Base-by-base conservation (phyloP, 2,797 vertebrate species). In the Ceyx erithaca region DNA sequence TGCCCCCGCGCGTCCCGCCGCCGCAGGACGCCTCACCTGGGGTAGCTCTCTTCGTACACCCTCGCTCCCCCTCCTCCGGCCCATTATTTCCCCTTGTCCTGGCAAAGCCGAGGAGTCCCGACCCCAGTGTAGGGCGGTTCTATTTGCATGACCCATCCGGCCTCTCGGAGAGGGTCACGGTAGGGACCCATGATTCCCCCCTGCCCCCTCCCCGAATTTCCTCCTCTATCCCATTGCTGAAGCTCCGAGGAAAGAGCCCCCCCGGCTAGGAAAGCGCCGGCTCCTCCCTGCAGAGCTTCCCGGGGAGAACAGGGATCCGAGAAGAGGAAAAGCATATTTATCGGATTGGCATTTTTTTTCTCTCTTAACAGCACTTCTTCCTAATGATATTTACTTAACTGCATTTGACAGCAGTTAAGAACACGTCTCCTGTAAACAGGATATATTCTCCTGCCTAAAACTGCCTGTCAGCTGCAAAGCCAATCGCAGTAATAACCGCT, bases 401-500 rank as follows among this genome's bases (percentile, higher is more conserved):
- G 96, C 96, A 97, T 97, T 98, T 98, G 98, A 98, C 97, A 98
- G 98, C 98, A 95, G 98, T 97, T 98, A 97, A 96, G 96, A 96
- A 97, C 96, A 96, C 92, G 93, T 97, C 96, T 98, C 97, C 92
- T 93, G 97, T 98, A 98, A 98, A 98, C 97, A 98, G 97, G 96
- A 97, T 96, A 96, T 97, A 91, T 96, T 94, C 96, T 97, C 97
- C 97, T 97, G 97, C 98, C 97, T 98, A 96, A 97, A 97, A 98
- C 98, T 97, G 98, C 97, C 98, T 98, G 98, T 98, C 98, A 98
- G 97, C 96, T 97, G 97, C 97, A 97, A 98, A 98, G 98, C 98
- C 98, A 98, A 98, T 99, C 98, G 98, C 97, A 95, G 97, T 98
- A 98, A 99, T 98, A 98, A 98, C 98, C 97, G 97, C 92, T 97